Percentiles rank a stretch among this genome's conserved stretches.
Conservation (phyloP, 2,888 invertebrate species). For the Amphipyra berbera region DNA sequence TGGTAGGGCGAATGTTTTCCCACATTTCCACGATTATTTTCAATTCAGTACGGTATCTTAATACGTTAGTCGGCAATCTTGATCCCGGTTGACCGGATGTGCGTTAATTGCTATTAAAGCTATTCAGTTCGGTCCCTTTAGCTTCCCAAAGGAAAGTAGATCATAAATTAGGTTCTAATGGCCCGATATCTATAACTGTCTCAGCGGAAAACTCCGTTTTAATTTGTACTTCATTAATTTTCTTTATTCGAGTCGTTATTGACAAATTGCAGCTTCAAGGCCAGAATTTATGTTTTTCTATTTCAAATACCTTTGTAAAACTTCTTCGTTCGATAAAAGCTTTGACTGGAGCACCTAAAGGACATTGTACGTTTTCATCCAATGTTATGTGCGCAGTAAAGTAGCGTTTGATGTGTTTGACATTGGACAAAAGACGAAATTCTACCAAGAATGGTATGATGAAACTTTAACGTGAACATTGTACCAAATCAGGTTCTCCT, state of each 20-base stretch:
- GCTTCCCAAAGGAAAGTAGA: slow-evolving; percentile 38
- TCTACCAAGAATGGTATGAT: slow-evolving; percentile 25
- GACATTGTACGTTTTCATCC: slow-evolving; percentile 11
- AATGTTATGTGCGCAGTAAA: slow-evolving; percentile 11
- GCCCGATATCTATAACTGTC: slow-evolving; percentile 46
- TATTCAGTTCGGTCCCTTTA: slow-evolving; percentile 61
- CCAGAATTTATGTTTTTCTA: slow-evolving; percentile 21
- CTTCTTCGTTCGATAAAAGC: slow-evolving; percentile 21
- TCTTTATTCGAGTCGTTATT: slow-evolving; percentile 28
- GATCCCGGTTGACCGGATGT: slow-evolving; percentile 71
- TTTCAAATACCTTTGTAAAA: no score
- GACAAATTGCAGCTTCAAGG: slow-evolving; percentile 17
- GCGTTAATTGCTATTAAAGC: slow-evolving; percentile 68
- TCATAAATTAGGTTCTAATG: slow-evolving; percentile 63
- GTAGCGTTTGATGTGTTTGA: slow-evolving; percentile 31
- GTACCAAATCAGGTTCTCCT: slow-evolving; percentile 27
- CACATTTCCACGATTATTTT: slow-evolving; percentile 54
- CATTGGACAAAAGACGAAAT: slow-evolving; percentile 35
- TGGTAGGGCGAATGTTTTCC: slow-evolving; percentile 8
- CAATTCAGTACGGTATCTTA: slow-evolving; percentile 47
- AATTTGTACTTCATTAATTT: slow-evolving; percentile 14
- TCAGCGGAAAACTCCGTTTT: slow-evolving; percentile 4
- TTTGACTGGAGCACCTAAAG: slow-evolving; percentile 11
- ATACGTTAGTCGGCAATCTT: slow-evolving; percentile 67
- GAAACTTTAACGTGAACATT: slow-evolving; percentile 30